Evolutionary conservation across 2,113 vertebrate species (phyloP).

Genomic region (Anhinga rufa): DNA sequence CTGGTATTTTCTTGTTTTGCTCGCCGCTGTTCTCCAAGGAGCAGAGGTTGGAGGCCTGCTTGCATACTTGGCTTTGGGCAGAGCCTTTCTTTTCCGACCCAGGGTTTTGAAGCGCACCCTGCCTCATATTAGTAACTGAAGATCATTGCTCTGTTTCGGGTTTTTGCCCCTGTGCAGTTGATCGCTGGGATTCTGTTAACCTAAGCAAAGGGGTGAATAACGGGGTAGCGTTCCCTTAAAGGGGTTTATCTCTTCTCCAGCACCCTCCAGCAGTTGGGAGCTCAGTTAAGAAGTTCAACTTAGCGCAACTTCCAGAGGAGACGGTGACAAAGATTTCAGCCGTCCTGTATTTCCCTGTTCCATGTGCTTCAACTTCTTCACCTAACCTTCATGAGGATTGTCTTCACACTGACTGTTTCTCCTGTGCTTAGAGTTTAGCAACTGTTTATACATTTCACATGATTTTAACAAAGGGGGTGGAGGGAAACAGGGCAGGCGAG

Average conservation of each 20-base stretch:
- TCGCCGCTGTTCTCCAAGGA: background rate
- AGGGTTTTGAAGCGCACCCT: background rate
- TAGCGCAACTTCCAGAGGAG: background rate
- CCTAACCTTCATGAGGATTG: background rate
- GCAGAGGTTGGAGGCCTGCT: background rate
- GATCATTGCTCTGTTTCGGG: background rate
- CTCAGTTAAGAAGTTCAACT: background rate
- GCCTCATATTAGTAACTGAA: fast-evolving
- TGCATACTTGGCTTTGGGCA: background rate
- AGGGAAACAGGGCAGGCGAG: background rate
- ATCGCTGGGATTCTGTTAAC: background rate
- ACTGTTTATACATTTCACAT: background rate
- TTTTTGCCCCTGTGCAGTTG: background rate
- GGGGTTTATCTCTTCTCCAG: background rate
- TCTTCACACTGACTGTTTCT: background rate
- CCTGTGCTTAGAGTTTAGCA: background rate
- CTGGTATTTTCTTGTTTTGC: background rate
- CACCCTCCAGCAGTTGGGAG: background rate
- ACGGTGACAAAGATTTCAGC: background rate
- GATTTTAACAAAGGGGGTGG: background rate
- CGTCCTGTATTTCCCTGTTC: background rate
- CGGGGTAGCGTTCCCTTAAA: fast-evolving
- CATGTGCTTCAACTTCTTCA: background rate
- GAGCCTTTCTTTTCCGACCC: background rate
- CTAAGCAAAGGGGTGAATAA: background rate